Conservation (phyloP, 2,888 invertebrate species). For the Tenthredo scrophulariae region DNA sequence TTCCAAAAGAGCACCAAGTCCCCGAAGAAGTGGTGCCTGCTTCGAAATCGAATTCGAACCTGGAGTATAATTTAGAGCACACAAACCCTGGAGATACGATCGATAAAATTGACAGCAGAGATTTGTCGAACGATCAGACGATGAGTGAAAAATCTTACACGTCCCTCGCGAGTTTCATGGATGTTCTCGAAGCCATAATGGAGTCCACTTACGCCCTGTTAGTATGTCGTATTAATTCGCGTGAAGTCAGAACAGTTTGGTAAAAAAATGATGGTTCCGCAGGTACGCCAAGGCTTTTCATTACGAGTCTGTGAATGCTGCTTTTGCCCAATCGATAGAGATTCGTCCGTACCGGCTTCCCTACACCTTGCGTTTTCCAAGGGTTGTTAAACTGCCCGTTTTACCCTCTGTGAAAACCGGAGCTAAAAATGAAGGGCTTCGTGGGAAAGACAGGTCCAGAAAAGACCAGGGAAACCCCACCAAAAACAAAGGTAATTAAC, state of each 20-base stretch:
- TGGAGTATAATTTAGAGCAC: not conserved
- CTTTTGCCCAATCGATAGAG: constrained; percentile 62
- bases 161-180: not conserved
- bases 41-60: not conserved
- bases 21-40: not conserved
- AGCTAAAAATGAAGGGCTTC: constrained; percentile 28
- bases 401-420: constrained; percentile 19
- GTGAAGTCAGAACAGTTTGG: not conserved
- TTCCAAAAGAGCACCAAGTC: not conserved
- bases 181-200: constrained; percentile 62
- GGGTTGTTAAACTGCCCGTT: constrained; percentile 56
- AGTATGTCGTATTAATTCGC: constrained; percentile 39
- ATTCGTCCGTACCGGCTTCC: constrained; percentile 62
- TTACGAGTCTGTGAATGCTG: constrained; percentile 64
- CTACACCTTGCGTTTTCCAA: constrained; percentile 61
- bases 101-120: not conserved
- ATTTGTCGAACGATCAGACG: not conserved
- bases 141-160: not conserved
- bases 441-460: not conserved
- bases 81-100: not conserved
- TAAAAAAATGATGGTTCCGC: constrained; percentile 24
- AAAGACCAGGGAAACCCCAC: constrained; percentile 44
- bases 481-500: not conserved
- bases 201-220: constrained; percentile 67
- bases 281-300: constrained; percentile 68